These are phyloP conservation scores for Octodon degus DNA, from an alignment of 2,113 vertebrate genomes.

Conservation along the genomic window DNA sequence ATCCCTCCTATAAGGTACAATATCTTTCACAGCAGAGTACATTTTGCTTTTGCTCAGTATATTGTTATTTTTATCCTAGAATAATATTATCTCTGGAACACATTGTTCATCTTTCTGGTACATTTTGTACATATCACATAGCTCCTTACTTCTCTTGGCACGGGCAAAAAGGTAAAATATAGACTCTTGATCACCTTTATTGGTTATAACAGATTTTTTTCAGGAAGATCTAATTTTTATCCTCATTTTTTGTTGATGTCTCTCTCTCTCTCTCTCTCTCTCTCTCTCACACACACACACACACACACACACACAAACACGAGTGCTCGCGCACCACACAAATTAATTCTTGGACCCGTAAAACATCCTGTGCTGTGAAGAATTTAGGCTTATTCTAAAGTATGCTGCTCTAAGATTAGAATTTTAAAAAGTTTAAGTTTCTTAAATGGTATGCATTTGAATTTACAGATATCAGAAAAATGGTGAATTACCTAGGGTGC, in stretches of 20 bases:
- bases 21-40: neutral
- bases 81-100: neutral
- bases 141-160: neutral
- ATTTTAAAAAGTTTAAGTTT: neutral
- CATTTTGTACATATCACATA: constrained; percentile 5
- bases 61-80: neutral
- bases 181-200: neutral
- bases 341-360: neutral
- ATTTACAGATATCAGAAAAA: too few species aligned
- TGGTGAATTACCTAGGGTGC: too few species aligned
- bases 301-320: neutral
- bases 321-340: too few species aligned
- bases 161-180: neutral
- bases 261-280: neutral
- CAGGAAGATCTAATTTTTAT: neutral
- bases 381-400: neutral
- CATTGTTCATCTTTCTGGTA: neutral
- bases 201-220: neutral
- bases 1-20: neutral
- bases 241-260: neutral
- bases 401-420: neutral
- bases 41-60: neutral
- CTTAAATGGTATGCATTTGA: neutral
- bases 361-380: neutral
- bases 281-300: neutral